Base-by-base conservation (phyloP, 2,888 invertebrate genomes). In the Dicyrtoma fusca region DNA sequence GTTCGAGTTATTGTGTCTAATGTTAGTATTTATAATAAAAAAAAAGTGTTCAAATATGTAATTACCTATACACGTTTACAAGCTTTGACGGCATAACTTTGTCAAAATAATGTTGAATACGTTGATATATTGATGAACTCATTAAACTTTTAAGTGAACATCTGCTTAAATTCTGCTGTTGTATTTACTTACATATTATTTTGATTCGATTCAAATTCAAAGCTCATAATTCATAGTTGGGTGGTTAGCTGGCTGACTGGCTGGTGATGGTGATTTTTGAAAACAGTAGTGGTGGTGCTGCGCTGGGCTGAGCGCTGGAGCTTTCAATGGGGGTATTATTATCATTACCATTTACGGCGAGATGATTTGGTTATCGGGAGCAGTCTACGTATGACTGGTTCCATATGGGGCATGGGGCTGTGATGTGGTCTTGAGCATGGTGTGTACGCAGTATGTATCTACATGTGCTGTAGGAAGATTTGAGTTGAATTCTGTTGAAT, bases 231-330 rank as follows among this genome's bases (percentile, higher is more conserved):
- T 45, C 63, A 63, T 47, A 44, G 45, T 63, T 63, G 63, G 45
- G 21, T 45, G 47, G 21, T 11, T 63, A 17, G 21, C 25, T 45
- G 21, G n/a, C 44, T n/a, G n/a, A n/a, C n/a, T 8, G 34, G 34
- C 34, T 34, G 34, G 34, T 63, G 21, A 45, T 63, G 17, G 17
- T 44, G 62, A 63, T 63, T 63, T 63, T 45, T 47, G 63, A 63
- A 47, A 23, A 63, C 21, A 45, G 45, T 44, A 42, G n/a, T n/a
- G n/a, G 8, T 34, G 34, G 34, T 34, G 34, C 34, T 34, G 34
- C 4, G 34, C 25, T 34, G 34, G 34, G 34, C 25, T 53, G 57
- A 57, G 57, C 25, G 57, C 23, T 57, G 26, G 13, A 57, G 23
- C 17, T 49, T 49, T 49, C 5, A 49, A 49, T 49, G 49, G 17